Base-by-base conservation (phyloP, 2,113 vertebrate genomes). In the Hemibagrus wyckioides region DNA sequence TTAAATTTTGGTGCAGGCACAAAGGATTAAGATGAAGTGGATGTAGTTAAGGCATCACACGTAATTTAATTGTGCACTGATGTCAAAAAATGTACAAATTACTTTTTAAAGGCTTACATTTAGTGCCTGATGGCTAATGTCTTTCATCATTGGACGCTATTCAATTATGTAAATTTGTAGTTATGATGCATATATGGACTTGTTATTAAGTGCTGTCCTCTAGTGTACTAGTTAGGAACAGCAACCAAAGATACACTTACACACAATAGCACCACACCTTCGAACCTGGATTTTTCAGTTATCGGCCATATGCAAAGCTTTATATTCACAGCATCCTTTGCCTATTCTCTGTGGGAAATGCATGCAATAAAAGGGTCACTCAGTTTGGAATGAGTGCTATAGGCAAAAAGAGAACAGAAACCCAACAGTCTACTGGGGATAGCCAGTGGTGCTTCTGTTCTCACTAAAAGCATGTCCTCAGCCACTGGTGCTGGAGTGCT, bases 191-290 rank as follows among this genome's bases (percentile, higher is more conserved):
- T 52, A 81, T 15, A 41, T 33, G 63, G 11, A 21, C 84, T 50
- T 56, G 13, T 83, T 71, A 59, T 82, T 80, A 80, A 76, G 69
- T 69, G 77, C 85, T 90, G 89, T 83, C 89, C 83, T 85, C 90
- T 90, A 80, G 88, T 87, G 88, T 85, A 54, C 25, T 36, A 56
- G 65, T 59, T 65, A 14, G 33, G 85, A 86, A 80, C 63, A 81
- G 41, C 63, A 84, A 56, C 44, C 48, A 71, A n/a, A 17, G 11
- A 48, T 76, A 75, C 10, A 76, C 6, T 48, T 44, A 36, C n/a
- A 63, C 25, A 30, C 44, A 41, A 48, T 25, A 28, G 3, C 7
- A 15, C 52, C 56, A 23, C 76, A 84, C 36, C n/a, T 77, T 59
- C 41, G n/a, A 54, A 54, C 19, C 50, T 56, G 52, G 17, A 50